A percentile compares a stretch with the other conserved stretches of the same genome.
These are phyloP conservation scores for Parelbella ahira DNA, from an alignment of 2,888 invertebrate species.

Conservation along the genomic window DNA sequence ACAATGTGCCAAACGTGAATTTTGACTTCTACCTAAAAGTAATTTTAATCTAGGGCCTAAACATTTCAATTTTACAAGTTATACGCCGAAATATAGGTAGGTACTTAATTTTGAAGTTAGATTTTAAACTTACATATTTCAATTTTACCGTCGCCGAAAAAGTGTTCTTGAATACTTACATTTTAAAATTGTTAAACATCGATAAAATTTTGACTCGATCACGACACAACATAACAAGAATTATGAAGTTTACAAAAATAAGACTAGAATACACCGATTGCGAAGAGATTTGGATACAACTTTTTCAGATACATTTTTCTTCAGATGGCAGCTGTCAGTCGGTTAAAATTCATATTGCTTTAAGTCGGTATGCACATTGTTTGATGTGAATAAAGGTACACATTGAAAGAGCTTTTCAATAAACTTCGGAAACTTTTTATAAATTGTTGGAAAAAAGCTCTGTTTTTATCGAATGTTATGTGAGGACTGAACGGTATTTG, in stretches of 20 bases:
- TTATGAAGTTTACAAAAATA: constrained; percentile 48
- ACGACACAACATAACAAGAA: constrained; percentile 38
- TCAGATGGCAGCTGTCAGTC: constrained; percentile 16
- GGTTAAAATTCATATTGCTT: constrained; percentile 7
- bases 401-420: too few species aligned
- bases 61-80: constrained; percentile 64
- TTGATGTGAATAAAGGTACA: too few species aligned
- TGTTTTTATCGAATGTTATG: too few species aligned
- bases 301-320: constrained; percentile 21
- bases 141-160: constrained; percentile 43
- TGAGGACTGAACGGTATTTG: too few species aligned
- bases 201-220: constrained; percentile 31
- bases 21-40: constrained; percentile 66
- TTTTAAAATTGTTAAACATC: constrained; percentile 30
- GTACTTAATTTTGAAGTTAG: constrained; percentile 54
- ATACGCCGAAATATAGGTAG: constrained; percentile 60
- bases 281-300: constrained; percentile 30
- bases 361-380: too few species aligned
- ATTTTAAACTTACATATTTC: constrained; percentile 30
- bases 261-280: constrained; percentile 76
- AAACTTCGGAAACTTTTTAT: too few species aligned
- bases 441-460: too few species aligned
- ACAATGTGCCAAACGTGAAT: constrained; percentile 71
- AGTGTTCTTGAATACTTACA: constrained; percentile 38
- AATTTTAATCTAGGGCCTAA: constrained; percentile 56